phyloP scores from a whole-genome alignment of 2,888 invertebrate genomes.

The Apamea anceps region DNA sequence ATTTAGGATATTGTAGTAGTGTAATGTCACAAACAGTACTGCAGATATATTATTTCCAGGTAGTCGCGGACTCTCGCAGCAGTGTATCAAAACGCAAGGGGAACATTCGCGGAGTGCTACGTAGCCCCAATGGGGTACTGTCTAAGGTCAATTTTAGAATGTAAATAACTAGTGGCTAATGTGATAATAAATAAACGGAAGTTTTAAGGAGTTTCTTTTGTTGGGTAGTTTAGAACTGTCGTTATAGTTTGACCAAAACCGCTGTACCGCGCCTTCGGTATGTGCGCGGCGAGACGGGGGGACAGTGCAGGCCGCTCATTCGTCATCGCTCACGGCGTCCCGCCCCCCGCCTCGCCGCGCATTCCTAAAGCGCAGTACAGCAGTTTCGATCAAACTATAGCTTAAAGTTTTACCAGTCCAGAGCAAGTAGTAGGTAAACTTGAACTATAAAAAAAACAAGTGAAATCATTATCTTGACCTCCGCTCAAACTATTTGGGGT shows the following conservation, averaged over 20 bases:
- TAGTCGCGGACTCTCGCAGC: conserved; percentile 77
- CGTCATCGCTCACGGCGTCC: too few species aligned
- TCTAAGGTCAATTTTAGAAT: conserved; percentile 76
- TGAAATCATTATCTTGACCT: too few species aligned
- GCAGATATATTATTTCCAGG: conserved; percentile 77
- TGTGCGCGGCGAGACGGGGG: too few species aligned
- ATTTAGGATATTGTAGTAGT: not conserved
- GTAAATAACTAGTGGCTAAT: conserved; percentile 64
- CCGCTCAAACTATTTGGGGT: too few species aligned
- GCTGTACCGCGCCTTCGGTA: too few species aligned
- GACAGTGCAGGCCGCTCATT: too few species aligned
- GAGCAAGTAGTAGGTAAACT: not conserved
- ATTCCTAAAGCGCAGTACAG: too few species aligned
- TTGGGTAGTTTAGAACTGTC: conserved; percentile 1
- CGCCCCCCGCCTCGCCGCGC: too few species aligned
- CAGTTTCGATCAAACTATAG: not conserved
- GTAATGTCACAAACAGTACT: conserved; percentile 43
- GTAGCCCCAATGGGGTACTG: conserved; percentile 47
- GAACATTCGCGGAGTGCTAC: conserved; percentile 62
- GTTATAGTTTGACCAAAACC: not conserved
- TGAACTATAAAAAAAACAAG: too few species aligned
- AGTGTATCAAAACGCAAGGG: conserved; percentile 62
- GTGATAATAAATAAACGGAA: conserved; percentile 13
- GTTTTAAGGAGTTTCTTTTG: not conserved
- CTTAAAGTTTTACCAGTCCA: not conserved